A percentile compares a stretch with the other conserved stretches of the same genome.
Evolutionary conservation across 2,113 vertebrate species (phyloP).

Genomic region (Papio anubis): DNA sequence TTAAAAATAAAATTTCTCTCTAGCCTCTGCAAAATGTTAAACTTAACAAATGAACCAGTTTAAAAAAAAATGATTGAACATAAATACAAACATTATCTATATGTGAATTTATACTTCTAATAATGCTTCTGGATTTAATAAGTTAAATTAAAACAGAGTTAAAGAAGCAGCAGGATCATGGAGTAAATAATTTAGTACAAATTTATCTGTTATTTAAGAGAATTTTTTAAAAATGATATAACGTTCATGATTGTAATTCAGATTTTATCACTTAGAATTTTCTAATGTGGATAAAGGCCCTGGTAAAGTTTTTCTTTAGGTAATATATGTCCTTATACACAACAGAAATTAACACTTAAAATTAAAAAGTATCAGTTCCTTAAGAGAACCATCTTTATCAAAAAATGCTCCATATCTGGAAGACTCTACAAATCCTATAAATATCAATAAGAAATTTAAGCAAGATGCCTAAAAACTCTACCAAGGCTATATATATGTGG

Average conservation of each 20-base stretch:
- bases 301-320: neutral
- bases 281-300: neutral
- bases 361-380: constrained; percentile 20
- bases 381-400: constrained; percentile 28
- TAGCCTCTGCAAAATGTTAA: constrained; percentile 33
- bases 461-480: constrained; percentile 10
- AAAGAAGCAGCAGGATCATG: neutral
- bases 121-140: neutral
- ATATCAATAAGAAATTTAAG: constrained; percentile 40
- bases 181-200: constrained; percentile 24
- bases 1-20: constrained; percentile 41
- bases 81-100: neutral
- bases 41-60: constrained; percentile 8
- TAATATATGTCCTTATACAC: constrained; percentile 11
- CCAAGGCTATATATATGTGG: neutral
- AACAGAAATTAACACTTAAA: constrained; percentile 41
- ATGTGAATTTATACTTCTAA: constrained; percentile 24
- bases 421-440: constrained; percentile 8
- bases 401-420: neutral
- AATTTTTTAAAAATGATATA: neutral
- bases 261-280: constrained; percentile 36
- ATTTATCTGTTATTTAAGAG: neutral
- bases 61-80: neutral
- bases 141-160: neutral
- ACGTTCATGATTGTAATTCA: constrained; percentile 25